Conservation (phyloP, 2,113 vertebrate species). For the Aythya baeri region DNA sequence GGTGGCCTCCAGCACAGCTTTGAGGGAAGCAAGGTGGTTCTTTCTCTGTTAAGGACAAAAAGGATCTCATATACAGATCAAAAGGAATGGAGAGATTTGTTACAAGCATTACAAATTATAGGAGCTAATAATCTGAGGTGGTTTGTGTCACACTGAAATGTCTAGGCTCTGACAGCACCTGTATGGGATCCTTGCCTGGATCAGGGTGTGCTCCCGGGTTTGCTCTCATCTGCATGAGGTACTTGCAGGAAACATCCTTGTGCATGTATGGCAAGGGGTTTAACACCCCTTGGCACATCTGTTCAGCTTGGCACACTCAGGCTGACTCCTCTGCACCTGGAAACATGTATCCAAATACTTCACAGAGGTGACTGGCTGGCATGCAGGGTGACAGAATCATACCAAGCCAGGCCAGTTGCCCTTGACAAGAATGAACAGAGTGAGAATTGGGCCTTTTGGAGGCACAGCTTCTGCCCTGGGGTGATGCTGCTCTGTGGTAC, state of each 20-base stretch:
- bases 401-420: background rate
- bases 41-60: background rate
- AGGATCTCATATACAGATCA: background rate
- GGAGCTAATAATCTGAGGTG: background rate
- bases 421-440: background rate
- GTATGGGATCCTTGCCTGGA: background rate
- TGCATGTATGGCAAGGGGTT: accelerated
- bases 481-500: background rate
- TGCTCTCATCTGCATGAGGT: background rate
- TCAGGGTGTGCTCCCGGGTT: background rate
- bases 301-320: background rate
- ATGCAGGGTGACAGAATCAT: background rate
- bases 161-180: background rate
- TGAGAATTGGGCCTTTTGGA: background rate
- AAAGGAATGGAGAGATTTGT: background rate
- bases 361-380: background rate
- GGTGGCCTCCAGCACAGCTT: background rate
- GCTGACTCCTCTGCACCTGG: background rate
- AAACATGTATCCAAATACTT: accelerated
- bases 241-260: background rate
- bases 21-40: background rate
- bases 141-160: background rate
- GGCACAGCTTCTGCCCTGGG: background rate
- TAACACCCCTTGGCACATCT: accelerated
- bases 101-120: accelerated